These are phyloP conservation scores for Scaptomyza hsui DNA, from an alignment of 1,140 invertebrate species.

Conservation along the genomic window DNA sequence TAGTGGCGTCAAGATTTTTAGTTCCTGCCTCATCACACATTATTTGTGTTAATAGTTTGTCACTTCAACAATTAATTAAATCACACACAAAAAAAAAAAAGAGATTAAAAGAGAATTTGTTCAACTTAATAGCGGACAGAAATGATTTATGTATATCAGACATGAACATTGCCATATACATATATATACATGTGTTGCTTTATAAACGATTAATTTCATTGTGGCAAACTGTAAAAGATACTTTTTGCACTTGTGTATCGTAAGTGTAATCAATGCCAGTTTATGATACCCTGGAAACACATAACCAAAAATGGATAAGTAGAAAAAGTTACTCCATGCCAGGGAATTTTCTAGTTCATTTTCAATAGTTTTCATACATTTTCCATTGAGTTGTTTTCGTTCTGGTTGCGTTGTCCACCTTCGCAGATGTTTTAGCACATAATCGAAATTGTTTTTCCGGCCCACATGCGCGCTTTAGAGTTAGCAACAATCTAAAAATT, in stretches of 20 bases:
- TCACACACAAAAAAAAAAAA: constrained; percentile 21
- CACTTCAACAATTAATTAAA: constrained; percentile 50
- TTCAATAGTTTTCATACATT: constrained; percentile 5
- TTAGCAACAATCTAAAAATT: constrained; percentile 37
- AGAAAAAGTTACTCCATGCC: no score
- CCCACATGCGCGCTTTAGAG: constrained; percentile 59
- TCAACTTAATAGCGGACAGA: constrained; percentile 35
- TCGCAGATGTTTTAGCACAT: constrained; percentile 57
- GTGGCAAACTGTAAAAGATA: constrained; percentile 36
- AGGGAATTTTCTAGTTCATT: not conserved
- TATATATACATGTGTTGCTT: constrained; percentile 27
- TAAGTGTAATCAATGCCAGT: constrained; percentile 35
- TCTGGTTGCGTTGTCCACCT: constrained; percentile 35
- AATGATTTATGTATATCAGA: constrained; percentile 34
- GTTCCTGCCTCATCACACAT: constrained; percentile 42
- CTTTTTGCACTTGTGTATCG: constrained; percentile 15
- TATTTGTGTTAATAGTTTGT: constrained; percentile 45
- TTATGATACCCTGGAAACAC: constrained; percentile 27
- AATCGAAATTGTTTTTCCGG: constrained; percentile 67
- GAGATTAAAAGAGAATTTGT: constrained; percentile 40
- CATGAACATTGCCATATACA: constrained; percentile 11
- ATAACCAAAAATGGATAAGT: not conserved
- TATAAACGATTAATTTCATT: constrained; percentile 47
- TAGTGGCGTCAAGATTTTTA: constrained; percentile 21
- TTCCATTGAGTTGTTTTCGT: not conserved